Base-by-base conservation (phyloP, 2,797 vertebrate species). In the Onychomys arenicola region DNA sequence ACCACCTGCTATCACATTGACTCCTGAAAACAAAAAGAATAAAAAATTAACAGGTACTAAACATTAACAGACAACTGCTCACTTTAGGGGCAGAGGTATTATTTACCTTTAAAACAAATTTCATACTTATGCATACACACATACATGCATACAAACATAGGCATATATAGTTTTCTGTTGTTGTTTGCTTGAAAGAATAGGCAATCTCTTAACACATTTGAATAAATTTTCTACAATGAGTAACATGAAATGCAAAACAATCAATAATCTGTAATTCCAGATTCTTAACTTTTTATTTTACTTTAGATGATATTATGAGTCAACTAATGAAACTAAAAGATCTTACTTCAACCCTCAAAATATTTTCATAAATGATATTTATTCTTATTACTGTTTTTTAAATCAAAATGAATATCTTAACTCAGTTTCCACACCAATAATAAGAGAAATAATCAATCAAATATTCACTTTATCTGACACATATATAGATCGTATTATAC, bases 341-440 rank as follows among this genome's bases (percentile, higher is more conserved):
- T 13, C 67, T 89, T 92, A 27, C 61, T 90, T 94, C 25, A 89
- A 6, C 67, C 46, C 43, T 89, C 6, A 46, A 91, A 90, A 37
- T 1, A 37, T 93, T 40, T 17, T 40, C 6, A 29, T 46, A 83
- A 92, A 65, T 95, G 34, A 71, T 29, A 69, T 69, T 63, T 37
- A 81, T 76, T 81, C 10, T 80, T 96, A 29, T 76, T 80, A 63
- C 2, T 77, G n/a, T n/a, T 96, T 93, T 89, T 71, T 4, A 90
- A 91, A 65, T 87, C 16, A 91, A 63, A 95, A 88, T 82, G 43
- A 92, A 16, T 61, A 65, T 67, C 4, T 67, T 23, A 71, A 63
- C 32, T 83, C 40, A 93, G 57, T 29, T 65, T 34, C 63, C 59
- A 59, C 40, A 32, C 10, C 17, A 93, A 71, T 89, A 12, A 46